Percentiles rank a stretch among this genome's conserved stretches.
Evolutionary conservation across 1,140 invertebrate species (phyloP).

Genomic region (Drosophila seguyi): DNA sequence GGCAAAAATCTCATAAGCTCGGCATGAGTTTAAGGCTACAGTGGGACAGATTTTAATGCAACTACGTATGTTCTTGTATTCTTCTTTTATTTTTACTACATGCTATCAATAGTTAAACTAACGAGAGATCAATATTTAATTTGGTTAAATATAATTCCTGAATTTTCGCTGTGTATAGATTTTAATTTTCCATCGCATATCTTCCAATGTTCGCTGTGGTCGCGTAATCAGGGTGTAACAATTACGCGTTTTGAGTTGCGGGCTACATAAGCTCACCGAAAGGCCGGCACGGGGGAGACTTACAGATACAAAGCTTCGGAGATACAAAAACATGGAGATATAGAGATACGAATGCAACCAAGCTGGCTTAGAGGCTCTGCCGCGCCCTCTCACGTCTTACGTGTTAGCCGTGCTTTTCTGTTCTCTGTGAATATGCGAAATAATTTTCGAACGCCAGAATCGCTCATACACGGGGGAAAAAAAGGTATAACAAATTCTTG

Average conservation of each 20-base stretch:
- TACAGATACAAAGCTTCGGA: slow-evolving; percentile 40
- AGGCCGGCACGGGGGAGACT: slow-evolving; percentile 10
- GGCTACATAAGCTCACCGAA: slow-evolving; percentile 29
- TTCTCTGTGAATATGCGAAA: slow-evolving; percentile 52
- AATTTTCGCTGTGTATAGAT: slow-evolving; percentile 14
- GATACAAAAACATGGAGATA: slow-evolving; percentile 40
- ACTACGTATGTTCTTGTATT: background rate
- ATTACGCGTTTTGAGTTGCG: slow-evolving; percentile 76
- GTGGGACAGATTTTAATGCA: background rate
- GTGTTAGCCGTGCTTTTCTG: slow-evolving; percentile 45
- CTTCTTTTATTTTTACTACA: too few relatives aligned
- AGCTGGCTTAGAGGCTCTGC: slow-evolving; percentile 38
- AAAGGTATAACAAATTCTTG: too few relatives aligned
- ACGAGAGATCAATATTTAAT: background rate
- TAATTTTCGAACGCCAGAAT: slow-evolving; percentile 57
- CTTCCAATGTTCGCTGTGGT: slow-evolving; percentile 46
- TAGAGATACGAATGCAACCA: slow-evolving; percentile 19
- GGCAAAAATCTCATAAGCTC: slow-evolving; percentile 1
- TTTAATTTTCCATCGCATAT: slow-evolving; percentile 43
- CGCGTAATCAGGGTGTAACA: slow-evolving; percentile 82
- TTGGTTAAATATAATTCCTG: background rate
- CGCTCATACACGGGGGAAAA: slow-evolving; percentile 14
- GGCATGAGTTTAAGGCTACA: background rate
- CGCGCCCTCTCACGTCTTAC: slow-evolving; percentile 73
- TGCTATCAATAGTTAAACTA: too few relatives aligned